A percentile compares a stretch with the other conserved stretches of the same genome.
Evolutionary conservation across 2,113 vertebrate genomes (phyloP).

Genomic region (Hemiscyllium ocellatum): DNA sequence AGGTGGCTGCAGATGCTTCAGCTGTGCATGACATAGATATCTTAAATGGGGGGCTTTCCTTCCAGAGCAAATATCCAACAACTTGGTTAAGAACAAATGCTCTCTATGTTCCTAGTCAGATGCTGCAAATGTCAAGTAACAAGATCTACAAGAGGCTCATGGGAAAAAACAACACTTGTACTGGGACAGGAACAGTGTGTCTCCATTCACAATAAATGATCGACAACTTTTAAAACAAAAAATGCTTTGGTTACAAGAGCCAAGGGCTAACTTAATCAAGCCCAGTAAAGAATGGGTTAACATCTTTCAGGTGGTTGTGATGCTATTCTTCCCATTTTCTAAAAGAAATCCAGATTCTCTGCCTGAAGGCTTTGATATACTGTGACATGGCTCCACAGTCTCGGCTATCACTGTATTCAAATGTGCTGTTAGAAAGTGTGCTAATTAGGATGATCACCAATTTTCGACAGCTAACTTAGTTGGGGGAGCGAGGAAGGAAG

Average conservation of each 20-base stretch:
- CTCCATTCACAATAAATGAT: background rate
- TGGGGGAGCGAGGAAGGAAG: no score
- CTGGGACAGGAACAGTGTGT: background rate
- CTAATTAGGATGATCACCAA: no score
- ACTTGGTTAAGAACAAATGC: background rate
- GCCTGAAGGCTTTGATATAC: background rate
- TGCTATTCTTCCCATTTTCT: background rate
- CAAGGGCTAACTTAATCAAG: background rate
- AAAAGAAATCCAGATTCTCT: background rate
- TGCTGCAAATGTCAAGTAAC: no score
- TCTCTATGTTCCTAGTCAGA: no score
- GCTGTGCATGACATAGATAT: no score
- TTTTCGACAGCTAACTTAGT: no score
- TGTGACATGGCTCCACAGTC: background rate
- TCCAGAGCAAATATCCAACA: background rate
- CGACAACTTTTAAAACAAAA: background rate
- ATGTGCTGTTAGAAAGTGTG: no score
- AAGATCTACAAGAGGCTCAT: no score
- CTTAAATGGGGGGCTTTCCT: background rate
- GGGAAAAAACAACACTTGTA: no score
- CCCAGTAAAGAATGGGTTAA: background rate
- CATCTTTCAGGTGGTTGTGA: background rate
- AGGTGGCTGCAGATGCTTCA: no score
- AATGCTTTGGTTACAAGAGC: background rate
- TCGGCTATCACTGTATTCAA: background rate